Conservation (phyloP, 1,140 invertebrate genomes). For the Dendroctonus ponderosae region DNA sequence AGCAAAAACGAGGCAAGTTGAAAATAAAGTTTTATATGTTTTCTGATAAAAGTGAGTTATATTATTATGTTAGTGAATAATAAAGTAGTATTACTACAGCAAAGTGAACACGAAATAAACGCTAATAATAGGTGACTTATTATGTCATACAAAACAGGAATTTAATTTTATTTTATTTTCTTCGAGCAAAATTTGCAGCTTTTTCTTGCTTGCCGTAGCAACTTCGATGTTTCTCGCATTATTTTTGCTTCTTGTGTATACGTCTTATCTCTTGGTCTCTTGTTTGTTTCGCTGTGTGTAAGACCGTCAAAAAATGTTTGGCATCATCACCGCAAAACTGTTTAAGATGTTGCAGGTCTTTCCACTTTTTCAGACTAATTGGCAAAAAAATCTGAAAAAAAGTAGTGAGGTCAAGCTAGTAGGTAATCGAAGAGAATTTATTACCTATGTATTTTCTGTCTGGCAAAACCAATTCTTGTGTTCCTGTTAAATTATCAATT, state of each 20-base stretch:
- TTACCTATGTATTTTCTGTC: slow-evolving; percentile 2
- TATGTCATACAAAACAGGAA: too few relatives aligned
- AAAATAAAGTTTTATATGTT: not conserved
- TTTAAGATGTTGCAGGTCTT: not conserved
- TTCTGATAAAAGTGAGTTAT: not conserved
- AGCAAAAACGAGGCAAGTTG: too few relatives aligned
- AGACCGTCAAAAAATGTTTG: not conserved
- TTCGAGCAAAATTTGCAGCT: not conserved
- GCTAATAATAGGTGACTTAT: not conserved
- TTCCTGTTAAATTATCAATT: not conserved
- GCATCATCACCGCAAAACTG: not conserved
- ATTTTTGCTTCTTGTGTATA: not conserved
- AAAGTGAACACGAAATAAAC: not conserved
- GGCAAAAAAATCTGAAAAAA: not conserved
- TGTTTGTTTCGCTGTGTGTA: not conserved
- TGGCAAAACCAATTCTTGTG: slow-evolving; percentile 2
- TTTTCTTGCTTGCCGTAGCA: not conserved
- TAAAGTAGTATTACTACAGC: not conserved
- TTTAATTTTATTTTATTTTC: not conserved
- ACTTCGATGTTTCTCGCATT: not conserved
- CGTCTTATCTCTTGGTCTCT: not conserved
- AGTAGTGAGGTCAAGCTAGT: not conserved
- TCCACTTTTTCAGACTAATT: not conserved
- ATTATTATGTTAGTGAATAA: not conserved
- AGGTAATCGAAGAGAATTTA: not conserved